Base-by-base conservation (phyloP, 1,140 invertebrate species). In the Drosophila quadrilineata region DNA sequence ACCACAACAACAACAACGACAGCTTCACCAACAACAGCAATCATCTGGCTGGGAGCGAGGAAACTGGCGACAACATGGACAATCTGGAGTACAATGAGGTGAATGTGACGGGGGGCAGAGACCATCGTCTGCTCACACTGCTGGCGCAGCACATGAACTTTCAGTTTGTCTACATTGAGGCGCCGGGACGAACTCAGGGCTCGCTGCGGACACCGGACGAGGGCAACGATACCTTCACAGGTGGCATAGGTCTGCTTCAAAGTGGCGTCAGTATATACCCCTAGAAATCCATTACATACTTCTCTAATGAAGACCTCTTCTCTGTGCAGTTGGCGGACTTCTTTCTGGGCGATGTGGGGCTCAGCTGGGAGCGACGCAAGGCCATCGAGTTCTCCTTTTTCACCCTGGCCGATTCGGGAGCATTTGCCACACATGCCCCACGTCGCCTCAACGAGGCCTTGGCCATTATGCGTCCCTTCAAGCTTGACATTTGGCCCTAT, bases 351-450 rank as follows among this genome's bases (percentile, higher is more conserved):
- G 94, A 94, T 65, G 92, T 94, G 3, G 93, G 92, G 0, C 91
- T 94, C 53, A 94, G 93, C 1, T 93, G 92, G 90, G 93, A 94
- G 71, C 88, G 93, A 12, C 91, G 92, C 3, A 92, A 92, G 64
- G 93, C 92, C 0, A 92, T 94, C 0, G 93, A 94, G 71, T 94
- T 94, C 88, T 94, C 93, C 0, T 94, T 94, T 72, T 90, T 94
- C 35, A 94, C 94, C 0, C 85, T 94, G 6, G 93, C 93, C 0
- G 94, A 95, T 71, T 94, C 93, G 36, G 94, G 93, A 6, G 93
- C 93, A 0, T 95, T 95, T 76, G 89, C 94, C 0, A 94, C 93
- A 0, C 93, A 94, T 66, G 93, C 93, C 0, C 93, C 94, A 0
- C 91, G 93, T 6, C 91, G 91, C 38, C 88, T 95, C 1, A 94